phyloP scores from a whole-genome alignment of 23 tunicate genomes.

The Aplidium turbinatum region DNA sequence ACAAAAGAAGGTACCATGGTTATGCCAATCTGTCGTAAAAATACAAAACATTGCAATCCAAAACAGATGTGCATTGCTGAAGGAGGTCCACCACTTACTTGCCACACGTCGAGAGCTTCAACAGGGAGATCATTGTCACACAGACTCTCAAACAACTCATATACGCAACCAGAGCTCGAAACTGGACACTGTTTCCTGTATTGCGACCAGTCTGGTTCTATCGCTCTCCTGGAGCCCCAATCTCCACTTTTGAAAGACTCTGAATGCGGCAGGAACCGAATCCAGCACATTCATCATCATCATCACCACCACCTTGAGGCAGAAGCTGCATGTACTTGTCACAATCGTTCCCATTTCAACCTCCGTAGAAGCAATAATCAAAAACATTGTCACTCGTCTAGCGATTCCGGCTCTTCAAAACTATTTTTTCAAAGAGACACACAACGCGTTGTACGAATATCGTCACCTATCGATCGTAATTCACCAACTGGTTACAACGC shows the following conservation, averaged over 20 bases:
- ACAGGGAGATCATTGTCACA: not conserved
- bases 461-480: not conserved
- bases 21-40: not conserved
- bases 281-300: conserved; percentile 50
- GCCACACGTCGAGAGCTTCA: not conserved
- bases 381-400: not conserved
- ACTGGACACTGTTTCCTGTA: conserved; percentile 9
- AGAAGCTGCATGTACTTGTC: not conserved
- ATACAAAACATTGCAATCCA: not conserved
- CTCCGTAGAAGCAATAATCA: not conserved
- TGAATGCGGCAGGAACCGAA: not conserved
- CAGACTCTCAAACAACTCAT: not conserved
- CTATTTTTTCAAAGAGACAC: not conserved
- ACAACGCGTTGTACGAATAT: not conserved
- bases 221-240: not conserved
- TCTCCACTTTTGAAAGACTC: not conserved
- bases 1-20: not conserved
- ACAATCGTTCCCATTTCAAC: not conserved
- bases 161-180: too few species aligned
- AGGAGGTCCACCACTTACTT: not conserved
- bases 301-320: conserved; percentile 31
- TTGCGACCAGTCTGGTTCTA: conserved; percentile 17
- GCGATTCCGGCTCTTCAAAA: not conserved
- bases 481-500: not conserved
- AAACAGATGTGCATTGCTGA: not conserved